Evolutionary conservation across 1,140 invertebrate species (phyloP).

Genomic region (Agrypnia vestita): DNA sequence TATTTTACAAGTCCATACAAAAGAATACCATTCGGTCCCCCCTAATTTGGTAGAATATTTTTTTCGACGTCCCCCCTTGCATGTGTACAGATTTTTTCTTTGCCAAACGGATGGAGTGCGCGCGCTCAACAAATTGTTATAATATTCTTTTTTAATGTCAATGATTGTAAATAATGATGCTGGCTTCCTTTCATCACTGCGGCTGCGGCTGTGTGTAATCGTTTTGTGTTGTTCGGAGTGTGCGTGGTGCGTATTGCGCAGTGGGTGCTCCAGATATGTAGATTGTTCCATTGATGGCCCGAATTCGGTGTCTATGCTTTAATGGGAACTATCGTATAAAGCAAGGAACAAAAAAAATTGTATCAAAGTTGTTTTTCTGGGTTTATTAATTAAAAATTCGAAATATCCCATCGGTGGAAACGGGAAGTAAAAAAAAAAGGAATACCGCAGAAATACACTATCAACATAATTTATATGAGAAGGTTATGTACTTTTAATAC

Average conservation of each 20-base stretch:
- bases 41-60: slow-evolving; percentile 34
- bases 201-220: slow-evolving; percentile 7
- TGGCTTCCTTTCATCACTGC: slow-evolving; percentile 57
- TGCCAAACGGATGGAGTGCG: slow-evolving; percentile 34
- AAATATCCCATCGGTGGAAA: too few species aligned
- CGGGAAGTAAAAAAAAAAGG: too few species aligned
- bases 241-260: not conserved
- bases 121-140: slow-evolving; percentile 59
- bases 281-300: slow-evolving; percentile 27
- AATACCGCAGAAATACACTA: too few species aligned
- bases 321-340: not conserved
- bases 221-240: slow-evolving; percentile 4
- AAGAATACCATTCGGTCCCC: not conserved
- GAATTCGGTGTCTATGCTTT: not conserved
- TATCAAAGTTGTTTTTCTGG: too few species aligned
- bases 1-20: slow-evolving; percentile 36
- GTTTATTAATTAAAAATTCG: too few species aligned
- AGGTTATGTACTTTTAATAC: too few species aligned
- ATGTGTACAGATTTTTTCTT: slow-evolving; percentile 9
- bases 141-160: slow-evolving; percentile 59
- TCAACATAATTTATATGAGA: too few species aligned
- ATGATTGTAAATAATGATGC: slow-evolving; percentile 60
- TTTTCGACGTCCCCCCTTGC: not conserved
- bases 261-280: not conserved
- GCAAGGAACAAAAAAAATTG: too few species aligned